Base-by-base conservation (phyloP, 2,113 vertebrate genomes). In the Rhea pennata region DNA sequence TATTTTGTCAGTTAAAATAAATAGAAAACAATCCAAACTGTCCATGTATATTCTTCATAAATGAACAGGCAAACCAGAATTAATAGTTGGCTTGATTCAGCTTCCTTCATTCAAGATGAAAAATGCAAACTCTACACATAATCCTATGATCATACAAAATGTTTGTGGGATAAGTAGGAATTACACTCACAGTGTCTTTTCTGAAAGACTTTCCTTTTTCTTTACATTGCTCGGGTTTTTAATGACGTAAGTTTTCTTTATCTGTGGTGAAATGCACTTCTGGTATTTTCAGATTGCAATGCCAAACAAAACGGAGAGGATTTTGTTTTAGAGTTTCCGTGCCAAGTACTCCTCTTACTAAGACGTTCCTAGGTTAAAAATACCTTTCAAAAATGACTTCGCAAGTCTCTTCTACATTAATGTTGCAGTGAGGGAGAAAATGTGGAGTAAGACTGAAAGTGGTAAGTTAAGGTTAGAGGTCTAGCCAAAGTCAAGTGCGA, bases 401-500 rank as follows among this genome's bases (percentile, higher is more conserved):
- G 80, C 92, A 91, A 3, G 22, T 95, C 87, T 93, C 87, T 77
- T 77, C 46, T 87, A 59, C 33, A 51, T 94, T 87, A 80, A 79
- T 79, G 95, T 54, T 90, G 88, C 76, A 85, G 3, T 66, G 84
- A 73, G 90, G 70, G 56, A 92, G 88, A 96, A 95, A 96, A 93
- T 17, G 51, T 66, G 61, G 83, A 95, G 83, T 78, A 93, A 1
- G 72, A 77, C 83, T 81, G 92, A 88, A 95, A 93, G 94, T 84
- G 97, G 46, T 96, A 94, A 96, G 94, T 53, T 88, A 83, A 93
- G 96, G 94, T 94, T 94, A 97, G 93, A 96, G 96, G 93, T 96
- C 90, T 62, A 88, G 92, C 79, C 93, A 94, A 96, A 97, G 96
- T 97, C 96, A 97, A 97, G 95, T 95, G 92, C 88, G 96, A 39